Evolutionary conservation across 2,113 vertebrate genomes (phyloP), one percentile per base, ranked within the genome.

Genomic region (Bubo bubo): DNA sequence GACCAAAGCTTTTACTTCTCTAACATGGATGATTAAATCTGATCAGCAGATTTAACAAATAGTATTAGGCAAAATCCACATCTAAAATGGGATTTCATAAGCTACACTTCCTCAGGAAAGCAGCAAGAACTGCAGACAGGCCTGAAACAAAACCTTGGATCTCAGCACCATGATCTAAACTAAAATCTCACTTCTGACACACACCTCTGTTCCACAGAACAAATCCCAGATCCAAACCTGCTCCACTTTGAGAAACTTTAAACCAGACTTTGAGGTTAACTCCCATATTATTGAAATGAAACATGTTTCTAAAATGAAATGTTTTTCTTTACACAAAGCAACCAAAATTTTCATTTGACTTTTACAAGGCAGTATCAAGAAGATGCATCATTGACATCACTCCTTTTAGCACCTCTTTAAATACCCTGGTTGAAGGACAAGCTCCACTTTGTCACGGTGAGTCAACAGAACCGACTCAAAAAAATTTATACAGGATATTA

Each of bases 401-500:
- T 93, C 39, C 66, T 95, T 72, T 77, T 73, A 94, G 77, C 74
- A 83, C 53, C 50, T 91, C 86, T 90, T 87, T 82, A 95, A 91
- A 95, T 82, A 93, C 80, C 74, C 74, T 71, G 58, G 41, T 90
- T 2, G n/a, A 94, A 92, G 88, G 79, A 93, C 86, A 88, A 13
- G 45, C 89, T 94, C 62, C 63, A 59, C 47, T 93, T 95, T 94
- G 84, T 84, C 91, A 95, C 6, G 0, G 35, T 94, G 81, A 96
- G 67, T 82, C 96, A 95, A 95, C 45, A 95, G 37, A 93, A 91
- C 32, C 2, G 3, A 60, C 80, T 94, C 53, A 22, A 90, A 66
- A 53, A 91, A 93, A 96, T 87, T 55, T 82, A 94, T 76, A 79
- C 23, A 79, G 86, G 58, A 89, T 92, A 94, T 92, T 93, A 94